phyloP scores from a whole-genome alignment of 2,113 vertebrate species.

The Labrus mixtus region DNA sequence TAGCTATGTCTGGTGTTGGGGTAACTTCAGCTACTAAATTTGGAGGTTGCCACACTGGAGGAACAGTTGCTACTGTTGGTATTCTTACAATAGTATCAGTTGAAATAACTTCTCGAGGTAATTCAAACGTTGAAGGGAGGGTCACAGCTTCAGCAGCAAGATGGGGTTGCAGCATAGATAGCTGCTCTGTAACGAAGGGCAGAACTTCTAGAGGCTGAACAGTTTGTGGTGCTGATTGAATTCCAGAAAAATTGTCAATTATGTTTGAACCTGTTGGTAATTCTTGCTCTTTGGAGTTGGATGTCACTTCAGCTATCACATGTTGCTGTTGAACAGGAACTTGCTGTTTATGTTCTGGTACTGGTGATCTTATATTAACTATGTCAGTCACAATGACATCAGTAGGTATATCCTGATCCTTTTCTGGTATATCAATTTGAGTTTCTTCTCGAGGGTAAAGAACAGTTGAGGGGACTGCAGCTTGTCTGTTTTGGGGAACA shows the following conservation, averaged over 20 bases:
- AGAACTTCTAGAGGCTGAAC: slow-evolving; percentile 26
- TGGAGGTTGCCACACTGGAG: slow-evolving; percentile 20
- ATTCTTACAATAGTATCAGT: slow-evolving; percentile 37
- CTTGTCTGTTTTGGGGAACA: slow-evolving; percentile 23
- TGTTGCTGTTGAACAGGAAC: slow-evolving; percentile 39
- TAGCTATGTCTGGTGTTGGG: slow-evolving; percentile 8
- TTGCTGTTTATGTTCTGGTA: slow-evolving; percentile 31
- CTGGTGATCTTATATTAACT: slow-evolving; percentile 11
- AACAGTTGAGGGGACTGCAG: slow-evolving; percentile 12
- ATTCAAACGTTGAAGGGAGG: slow-evolving; percentile 26
- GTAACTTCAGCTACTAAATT: slow-evolving; percentile 28
- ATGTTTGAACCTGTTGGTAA: slow-evolving; percentile 18
- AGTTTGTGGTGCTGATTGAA: slow-evolving; percentile 31
- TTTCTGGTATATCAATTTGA: slow-evolving; percentile 42
- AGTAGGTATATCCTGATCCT: slow-evolving; percentile 27
- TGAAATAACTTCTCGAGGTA: slow-evolving; percentile 46
- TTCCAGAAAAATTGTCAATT: slow-evolving; percentile 3
- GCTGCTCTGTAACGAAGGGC: slow-evolving; percentile 12
- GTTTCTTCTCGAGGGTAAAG: slow-evolving; percentile 16
- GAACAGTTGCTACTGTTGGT: slow-evolving; percentile 39
- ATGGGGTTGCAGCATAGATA: slow-evolving; percentile 31
- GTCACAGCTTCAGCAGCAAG: slow-evolving; percentile 16
- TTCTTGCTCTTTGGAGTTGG: slow-evolving; percentile 11
- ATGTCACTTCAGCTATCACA: slow-evolving; percentile 11
- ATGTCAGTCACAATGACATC: slow-evolving; percentile 29